phyloP scores from a whole-genome alignment of 2,113 vertebrate genomes.

The Istiophorus platypterus region DNA sequence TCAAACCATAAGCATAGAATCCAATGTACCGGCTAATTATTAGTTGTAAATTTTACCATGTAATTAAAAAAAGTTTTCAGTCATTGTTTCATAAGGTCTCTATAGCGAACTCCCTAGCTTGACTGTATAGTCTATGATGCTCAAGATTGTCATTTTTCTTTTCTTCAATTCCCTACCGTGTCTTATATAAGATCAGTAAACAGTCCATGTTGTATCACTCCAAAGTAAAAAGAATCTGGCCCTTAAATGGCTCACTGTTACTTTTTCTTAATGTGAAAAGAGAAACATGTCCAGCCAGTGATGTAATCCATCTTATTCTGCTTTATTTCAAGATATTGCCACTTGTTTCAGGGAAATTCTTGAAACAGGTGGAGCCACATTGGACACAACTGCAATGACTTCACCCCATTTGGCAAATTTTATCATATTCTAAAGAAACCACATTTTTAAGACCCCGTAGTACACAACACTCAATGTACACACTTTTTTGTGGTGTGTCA shows the following conservation, averaged over 20 bases:
- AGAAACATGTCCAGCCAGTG: constrained; percentile 38
- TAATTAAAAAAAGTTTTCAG: neutral
- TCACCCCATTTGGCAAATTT: constrained; percentile 59
- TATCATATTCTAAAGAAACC: constrained; percentile 49
- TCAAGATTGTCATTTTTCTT: neutral
- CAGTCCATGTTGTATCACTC: constrained; percentile 24
- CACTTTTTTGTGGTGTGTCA: constrained; percentile 52
- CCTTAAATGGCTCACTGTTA: constrained; percentile 42
- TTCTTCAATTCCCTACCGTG: neutral
- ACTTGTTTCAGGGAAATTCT: constrained; percentile 60
- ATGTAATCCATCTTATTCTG: constrained; percentile 42
- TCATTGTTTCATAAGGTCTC: neutral
- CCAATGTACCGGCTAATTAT: neutral
- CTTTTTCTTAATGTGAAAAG: constrained; percentile 35
- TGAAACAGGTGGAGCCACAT: constrained; percentile 68
- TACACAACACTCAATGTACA: constrained; percentile 38
- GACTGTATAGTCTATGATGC: neutral
- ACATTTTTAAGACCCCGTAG: constrained; percentile 47
- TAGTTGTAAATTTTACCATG: neutral
- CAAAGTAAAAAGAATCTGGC: constrained; percentile 16
- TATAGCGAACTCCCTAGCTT: neutral
- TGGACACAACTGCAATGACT: constrained; percentile 66
- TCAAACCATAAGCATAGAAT: neutral
- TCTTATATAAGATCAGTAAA: constrained; percentile 34
- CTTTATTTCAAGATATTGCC: constrained; percentile 50